Base-by-base conservation (phyloP, 1,140 invertebrate species). In the Campoletis sonorensis region DNA sequence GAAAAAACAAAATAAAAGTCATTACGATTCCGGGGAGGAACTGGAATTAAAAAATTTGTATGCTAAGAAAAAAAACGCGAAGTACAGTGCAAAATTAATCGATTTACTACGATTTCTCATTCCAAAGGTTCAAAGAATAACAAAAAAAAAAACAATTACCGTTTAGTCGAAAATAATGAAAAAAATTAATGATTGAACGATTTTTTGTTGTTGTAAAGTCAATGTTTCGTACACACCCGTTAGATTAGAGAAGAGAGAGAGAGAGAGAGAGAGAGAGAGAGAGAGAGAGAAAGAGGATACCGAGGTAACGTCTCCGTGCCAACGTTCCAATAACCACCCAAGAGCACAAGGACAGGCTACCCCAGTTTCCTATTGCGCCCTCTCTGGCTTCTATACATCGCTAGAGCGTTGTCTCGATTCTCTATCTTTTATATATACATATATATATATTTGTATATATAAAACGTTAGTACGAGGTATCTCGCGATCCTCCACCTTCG, bases 281-380 rank as follows among this genome's bases (percentile, higher is more conserved):
- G 30, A 70, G 37, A 80, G 82, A 82, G 84, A 85, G 87, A 89
- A 86, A 87, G 85, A 86, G 85, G 90, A 90, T 86, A 89, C 85
- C 87, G 89, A 90, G 87, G 88, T 88, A 89, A 89, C 88, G 89
- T 89, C 87, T 89, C 88, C 87, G 88, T 91, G 90, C 90, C 90
- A 91, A 91, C 89, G 89, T 90, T 90, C 88, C 89, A 89, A 90
- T 90, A 89, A 90, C 88, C 87, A 88, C 86, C 88, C 86, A 87
- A 88, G 88, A 90, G 88, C 88, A 87, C 89, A 91, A 91, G 90
- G 89, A 90, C 89, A 89, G 90, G 85, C 87, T 91, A 91, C 90
- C 90, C 90, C 87, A 91, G 90, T 90, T 91, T 90, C 90, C 89
- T 88, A 90, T 91, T 88, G 85, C 89, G 86, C 88, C 16, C 68